Evolutionary conservation across 2,888 invertebrate species (phyloP), one percentile per base, ranked within the genome.

Genomic region (Scotopteryx bipunctaria): DNA sequence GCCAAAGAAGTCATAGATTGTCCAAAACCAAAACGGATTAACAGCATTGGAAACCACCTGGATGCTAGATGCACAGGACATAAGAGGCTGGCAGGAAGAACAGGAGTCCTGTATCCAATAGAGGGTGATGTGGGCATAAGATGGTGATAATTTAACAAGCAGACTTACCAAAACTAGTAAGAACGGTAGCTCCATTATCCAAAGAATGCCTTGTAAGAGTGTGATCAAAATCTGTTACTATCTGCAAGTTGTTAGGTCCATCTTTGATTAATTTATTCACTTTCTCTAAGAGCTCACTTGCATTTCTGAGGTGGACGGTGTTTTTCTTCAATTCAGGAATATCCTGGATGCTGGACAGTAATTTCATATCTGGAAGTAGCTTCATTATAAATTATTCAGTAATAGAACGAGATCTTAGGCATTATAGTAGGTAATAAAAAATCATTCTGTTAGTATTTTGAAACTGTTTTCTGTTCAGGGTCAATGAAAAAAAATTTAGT

Each of bases 191-290:
- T 0, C 97, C 97, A 81, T 93, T 91, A 56, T 94, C 92, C 61
- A 95, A 90, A 45, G 92, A 93, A 66, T 95, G 95, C 66, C 95
- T 95, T 0, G 97, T 97, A 37, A 98, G 86, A 0, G 98, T 98
- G 66, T 94, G 93, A 79, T 98, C 98, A 78, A 98, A 98, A 81
- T 98, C 98, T 0, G 96, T 95, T 0, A 98, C 95, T 19, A 98
- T 90, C 92, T 97, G 93, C 53, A 97, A 81, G 58, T 93, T 93
- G n/a, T 88, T 83, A 15, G 91, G 74, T 0, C 91, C 91, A 62
- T 78, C 87, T 32, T 72, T 57, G 17, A 88, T 80, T 13, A 91
- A 69, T 63, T 76, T 83, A 65, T 89, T 89, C 48, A 91, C 64
- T 70, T 91, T 91, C 27, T 67, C 54, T 35, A 89, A 50, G 15